Evolutionary conservation across 1,140 invertebrate species (phyloP).

Genomic region (Panagrolaimus sp.): DNA sequence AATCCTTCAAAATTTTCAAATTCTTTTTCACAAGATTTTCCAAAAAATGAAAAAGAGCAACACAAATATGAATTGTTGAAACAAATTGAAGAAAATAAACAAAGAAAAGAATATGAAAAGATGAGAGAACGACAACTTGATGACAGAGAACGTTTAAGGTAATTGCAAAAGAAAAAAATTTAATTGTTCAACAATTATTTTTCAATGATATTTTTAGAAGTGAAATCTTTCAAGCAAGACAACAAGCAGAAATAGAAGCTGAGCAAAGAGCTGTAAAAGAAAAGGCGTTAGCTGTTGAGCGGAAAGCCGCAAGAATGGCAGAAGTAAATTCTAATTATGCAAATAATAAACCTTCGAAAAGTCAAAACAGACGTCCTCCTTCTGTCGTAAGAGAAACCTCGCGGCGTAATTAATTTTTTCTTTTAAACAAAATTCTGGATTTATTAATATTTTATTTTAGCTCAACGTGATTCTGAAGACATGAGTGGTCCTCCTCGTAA

Average conservation of each 20-base stretch:
- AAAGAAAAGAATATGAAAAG: constrained; percentile 44
- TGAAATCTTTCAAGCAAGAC: constrained; percentile 28
- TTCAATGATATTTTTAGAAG: constrained; percentile 27
- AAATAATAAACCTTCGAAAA: not conserved
- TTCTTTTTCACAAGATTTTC: not conserved
- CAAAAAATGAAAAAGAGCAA: constrained; percentile 40
- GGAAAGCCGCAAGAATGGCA: not conserved
- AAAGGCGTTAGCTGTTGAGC: not conserved
- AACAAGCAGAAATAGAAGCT: constrained; percentile 10
- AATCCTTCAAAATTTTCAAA: constrained; percentile 3
- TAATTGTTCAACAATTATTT: not conserved
- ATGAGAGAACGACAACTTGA: constrained; percentile 47
- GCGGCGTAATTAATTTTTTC: too few relatives aligned
- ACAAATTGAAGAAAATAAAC: constrained; percentile 50
- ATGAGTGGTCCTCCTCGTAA: constrained; percentile 3
- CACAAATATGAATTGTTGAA: constrained; percentile 39
- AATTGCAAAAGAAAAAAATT: constrained; percentile 9
- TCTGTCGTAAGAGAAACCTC: too few relatives aligned
- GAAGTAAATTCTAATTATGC: not conserved
- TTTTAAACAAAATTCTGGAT: too few relatives aligned
- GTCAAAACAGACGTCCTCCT: not conserved
- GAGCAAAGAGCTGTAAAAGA: not conserved
- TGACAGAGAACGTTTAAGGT: constrained; percentile 46
- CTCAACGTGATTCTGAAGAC: not conserved
- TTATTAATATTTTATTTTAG: not conserved